A percentile compares a stretch with the other conserved stretches of the same genome.
These are phyloP conservation scores for Neoscelio sp. DNA, from an alignment of 2,888 invertebrate species.

Conservation along the genomic window DNA sequence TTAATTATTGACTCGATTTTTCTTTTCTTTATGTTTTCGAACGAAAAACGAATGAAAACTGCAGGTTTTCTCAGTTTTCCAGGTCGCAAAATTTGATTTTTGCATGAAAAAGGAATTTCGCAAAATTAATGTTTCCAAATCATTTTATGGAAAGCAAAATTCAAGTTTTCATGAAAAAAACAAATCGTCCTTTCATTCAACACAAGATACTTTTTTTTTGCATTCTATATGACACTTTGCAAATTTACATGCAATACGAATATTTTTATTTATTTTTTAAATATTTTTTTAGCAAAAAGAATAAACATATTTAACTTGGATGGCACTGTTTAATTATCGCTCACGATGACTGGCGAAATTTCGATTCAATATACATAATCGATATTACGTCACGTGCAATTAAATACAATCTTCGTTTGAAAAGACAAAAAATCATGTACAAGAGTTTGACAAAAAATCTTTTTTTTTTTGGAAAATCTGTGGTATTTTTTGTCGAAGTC, in stretches of 20 bases:
- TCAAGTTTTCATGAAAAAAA: slow-evolving; percentile 50
- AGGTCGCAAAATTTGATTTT: slow-evolving; percentile 44
- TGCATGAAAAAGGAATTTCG: slow-evolving; percentile 28
- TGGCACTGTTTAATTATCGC: slow-evolving; percentile 67
- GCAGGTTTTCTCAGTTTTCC: slow-evolving; percentile 60
- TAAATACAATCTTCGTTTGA: slow-evolving; percentile 38
- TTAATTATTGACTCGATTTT: slow-evolving; percentile 48
- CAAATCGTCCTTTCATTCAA: slow-evolving; percentile 48
- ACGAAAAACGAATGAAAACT: slow-evolving; percentile 35
- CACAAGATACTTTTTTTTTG: slow-evolving; percentile 65
- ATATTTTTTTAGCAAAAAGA: background rate
- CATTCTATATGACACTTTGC: slow-evolving; percentile 53
- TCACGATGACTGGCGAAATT: slow-evolving; percentile 42
- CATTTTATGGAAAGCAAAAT: background rate
- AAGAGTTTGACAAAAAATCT: slow-evolving; percentile 17
- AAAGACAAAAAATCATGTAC: slow-evolving; percentile 36
- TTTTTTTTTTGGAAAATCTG: slow-evolving; percentile 19
- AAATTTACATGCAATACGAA: too few species aligned
- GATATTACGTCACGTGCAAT: slow-evolving; percentile 30
- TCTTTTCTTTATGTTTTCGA: slow-evolving; percentile 13
- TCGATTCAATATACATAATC: slow-evolving; percentile 31
- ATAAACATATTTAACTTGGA: slow-evolving; percentile 63
- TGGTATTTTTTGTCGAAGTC: background rate
- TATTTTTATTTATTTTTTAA: too few species aligned
- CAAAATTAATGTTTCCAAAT: background rate